Conservation (phyloP, 2,888 invertebrate species). For the Baronia brevicornis region DNA sequence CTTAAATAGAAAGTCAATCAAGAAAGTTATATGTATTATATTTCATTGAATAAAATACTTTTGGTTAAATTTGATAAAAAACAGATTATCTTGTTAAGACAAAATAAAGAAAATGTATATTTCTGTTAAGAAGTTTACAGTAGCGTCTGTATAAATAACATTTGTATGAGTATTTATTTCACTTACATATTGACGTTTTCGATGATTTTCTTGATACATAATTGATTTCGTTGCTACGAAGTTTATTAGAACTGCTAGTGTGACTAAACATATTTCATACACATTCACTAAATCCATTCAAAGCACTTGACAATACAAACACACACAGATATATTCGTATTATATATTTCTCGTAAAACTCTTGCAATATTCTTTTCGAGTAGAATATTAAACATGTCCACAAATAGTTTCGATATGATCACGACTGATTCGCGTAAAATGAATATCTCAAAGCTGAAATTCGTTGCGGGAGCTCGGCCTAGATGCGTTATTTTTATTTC, state of each 20-base stretch:
- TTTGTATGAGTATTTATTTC: no score
- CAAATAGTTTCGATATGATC: slow-evolving; percentile 42
- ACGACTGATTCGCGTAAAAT: slow-evolving; percentile 38
- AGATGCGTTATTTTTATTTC: slow-evolving; percentile 64
- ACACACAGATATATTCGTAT: no score
- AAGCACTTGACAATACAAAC: neutral
- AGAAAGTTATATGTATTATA: no score
- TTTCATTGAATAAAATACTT: no score
- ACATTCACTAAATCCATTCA: slow-evolving; percentile 11
- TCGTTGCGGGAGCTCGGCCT: slow-evolving; percentile 36
- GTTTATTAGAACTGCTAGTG: slow-evolving; percentile 42
- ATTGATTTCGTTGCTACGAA: slow-evolving; percentile 4
- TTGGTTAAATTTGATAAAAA: no score
- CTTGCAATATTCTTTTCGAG: neutral
- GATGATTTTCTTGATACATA: no score
- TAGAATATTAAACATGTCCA: slow-evolving; percentile 7
- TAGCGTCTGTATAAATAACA: no score
- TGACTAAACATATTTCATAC: slow-evolving; percentile 66
- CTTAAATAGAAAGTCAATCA: no score
- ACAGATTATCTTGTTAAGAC: no score
- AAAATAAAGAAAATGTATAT: no score
- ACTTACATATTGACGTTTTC: no score
- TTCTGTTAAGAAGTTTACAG: no score
- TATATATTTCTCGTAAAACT: neutral
- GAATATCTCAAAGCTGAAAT: slow-evolving; percentile 44